Evolutionary conservation across 2,113 vertebrate genomes (phyloP), one percentile per base, ranked within the genome.

Genomic region (Rhea americana): DNA sequence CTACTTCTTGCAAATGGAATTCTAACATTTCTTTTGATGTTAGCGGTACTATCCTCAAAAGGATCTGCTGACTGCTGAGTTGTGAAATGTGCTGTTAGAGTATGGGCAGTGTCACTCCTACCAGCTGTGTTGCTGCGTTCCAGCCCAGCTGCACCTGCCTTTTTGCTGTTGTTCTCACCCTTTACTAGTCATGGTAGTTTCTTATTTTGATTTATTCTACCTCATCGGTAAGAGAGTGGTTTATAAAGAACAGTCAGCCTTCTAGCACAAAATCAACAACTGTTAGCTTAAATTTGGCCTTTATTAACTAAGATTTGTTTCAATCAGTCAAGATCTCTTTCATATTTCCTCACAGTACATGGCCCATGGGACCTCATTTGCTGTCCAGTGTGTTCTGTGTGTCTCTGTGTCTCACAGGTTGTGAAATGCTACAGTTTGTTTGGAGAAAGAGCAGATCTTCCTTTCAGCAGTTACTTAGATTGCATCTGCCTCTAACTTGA

Each of bases 1-100:
- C 83, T 86, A 58, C 76, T 74, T 80, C 79, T 95, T 95, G 70
- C 78, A 88, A 80, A 89, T 86, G n/a, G 47, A 85, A 90, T 90
- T 90, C 66, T 82, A 24, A 55, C 66, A n/a, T 93, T 91, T 77
- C 62, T 86, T 95, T 93, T 92, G 58, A 75, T 86, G 55, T 45
- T 70, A 80, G 19, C 56, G 61, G 24, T 79, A 43, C 11, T 87
- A 37, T 80, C 43, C 68, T 76, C 47, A 84, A 82, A 85, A 93
- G 50, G 35, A 58, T 75, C 47, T 79, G 18, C 75, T 71, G 65
- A 86, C 91, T 89, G 87, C 89, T 93, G 91, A 85, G 89, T 70
- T 94, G 86, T 89, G 75, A 95, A 96, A 95, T 89, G 63, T 10
- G 2, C 76, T 82, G 4, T 89, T 91, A 91, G 55, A 76, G 56